Percentiles rank a stretch among this genome's conserved stretches.
Conservation (phyloP, 2,888 invertebrate genomes). For the Torymus aiolomorphi region DNA sequence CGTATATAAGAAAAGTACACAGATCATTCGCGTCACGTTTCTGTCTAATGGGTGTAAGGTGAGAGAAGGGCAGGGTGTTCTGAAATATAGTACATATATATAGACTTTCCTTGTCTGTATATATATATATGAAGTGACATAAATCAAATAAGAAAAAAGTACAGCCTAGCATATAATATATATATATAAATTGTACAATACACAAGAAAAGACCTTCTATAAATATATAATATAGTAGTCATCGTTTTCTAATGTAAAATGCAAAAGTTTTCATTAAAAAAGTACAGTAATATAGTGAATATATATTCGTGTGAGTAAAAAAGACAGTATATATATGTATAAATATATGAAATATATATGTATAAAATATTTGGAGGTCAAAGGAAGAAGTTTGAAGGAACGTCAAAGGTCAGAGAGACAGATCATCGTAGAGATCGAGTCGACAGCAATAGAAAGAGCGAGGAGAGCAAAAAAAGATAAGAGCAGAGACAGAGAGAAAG, state of each 20-base stretch:
- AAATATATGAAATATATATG: conserved; percentile 21
- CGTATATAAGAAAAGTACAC: conserved; percentile 30
- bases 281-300: conserved; percentile 22
- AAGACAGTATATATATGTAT: conserved; percentile 35
- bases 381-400: background rate
- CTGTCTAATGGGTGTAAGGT: conserved; percentile 53
- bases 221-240: conserved; percentile 25
- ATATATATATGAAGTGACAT: conserved; percentile 27
- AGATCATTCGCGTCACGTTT: conserved; percentile 18
- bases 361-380: conserved; percentile 13
- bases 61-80: conserved; percentile 55
- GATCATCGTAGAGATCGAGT: background rate
- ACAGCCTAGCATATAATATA: conserved; percentile 40
- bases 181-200: conserved; percentile 36
- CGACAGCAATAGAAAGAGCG: background rate
- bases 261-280: conserved; percentile 17
- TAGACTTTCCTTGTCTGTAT: conserved; percentile 21
- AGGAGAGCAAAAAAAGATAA: conserved; percentile 7
- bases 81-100: conserved; percentile 25
- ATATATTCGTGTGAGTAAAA: conserved; percentile 34
- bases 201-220: conserved; percentile 19
- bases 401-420: conserved; percentile 17
- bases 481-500: conserved; percentile 32
- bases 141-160: conserved; percentile 32
- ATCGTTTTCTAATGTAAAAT: conserved; percentile 5